Evolutionary conservation across 2,888 invertebrate species (phyloP), one percentile per base, ranked within the genome.

Genomic region (Candidula unifasciata): DNA sequence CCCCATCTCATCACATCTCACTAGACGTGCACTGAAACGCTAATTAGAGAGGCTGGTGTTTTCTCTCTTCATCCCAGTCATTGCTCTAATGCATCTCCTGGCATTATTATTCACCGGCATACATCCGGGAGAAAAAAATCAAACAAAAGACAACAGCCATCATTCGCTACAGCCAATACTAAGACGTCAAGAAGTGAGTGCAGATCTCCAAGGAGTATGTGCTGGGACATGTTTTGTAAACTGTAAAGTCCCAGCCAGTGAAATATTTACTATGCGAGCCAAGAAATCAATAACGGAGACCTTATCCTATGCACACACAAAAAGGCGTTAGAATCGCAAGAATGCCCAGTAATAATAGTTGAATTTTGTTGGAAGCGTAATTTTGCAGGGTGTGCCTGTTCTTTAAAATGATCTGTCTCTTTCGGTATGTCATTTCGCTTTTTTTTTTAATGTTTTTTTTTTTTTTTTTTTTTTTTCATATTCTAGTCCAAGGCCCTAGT

Each of bases 181-280:
- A 35, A 24, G 44, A 52, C 52, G 21, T n/a, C 27, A 24, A 13
- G 44, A 44, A 24, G 44, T 24, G 52, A 73, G n/a, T 16, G n/a
- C 35, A 52, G 24, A 52, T 73, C n/a, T 73, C n/a, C n/a, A 44
- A 2, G 52, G 24, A 52, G 6, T 3, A 13, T 44, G 44, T 73
- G 73, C 73, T 52, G 73, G n/a, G 73, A 73, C 73, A 73, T 52
- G 73, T 27, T 52, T n/a, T 73, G 73, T 27, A 73, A 24, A 73
- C 73, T 44, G 24, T 1, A 13, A 3, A 3, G 27, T 73, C 73
- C 44, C 44, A 73, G 73, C 2, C 44, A 52, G 44, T 44, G 73
- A 73, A 73, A 73, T 73, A 73, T 73, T 73, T 73, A 73, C 73
- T 27, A 73, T n/a, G 18, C 10, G 27, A n/a, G 3, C 52, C 44